These are phyloP conservation scores for Loris lydekkerianus DNA, from an alignment of 2,797 vertebrate genomes.

Conservation along the genomic window DNA sequence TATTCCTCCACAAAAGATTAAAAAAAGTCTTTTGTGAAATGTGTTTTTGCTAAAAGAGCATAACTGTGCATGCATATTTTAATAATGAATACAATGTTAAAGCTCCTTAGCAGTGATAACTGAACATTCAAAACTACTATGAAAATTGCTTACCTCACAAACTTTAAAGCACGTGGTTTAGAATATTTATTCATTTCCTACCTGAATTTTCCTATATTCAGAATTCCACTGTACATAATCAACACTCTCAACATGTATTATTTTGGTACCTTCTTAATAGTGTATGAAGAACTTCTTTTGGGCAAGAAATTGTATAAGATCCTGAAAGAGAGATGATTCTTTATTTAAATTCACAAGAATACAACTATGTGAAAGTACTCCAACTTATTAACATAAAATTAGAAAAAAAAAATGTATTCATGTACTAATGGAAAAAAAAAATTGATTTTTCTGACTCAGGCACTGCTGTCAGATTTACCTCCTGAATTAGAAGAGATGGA, in stretches of 20 bases:
- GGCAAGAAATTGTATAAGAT: neutral
- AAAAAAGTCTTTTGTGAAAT: slow-evolving; percentile 42
- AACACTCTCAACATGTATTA: slow-evolving; percentile 39
- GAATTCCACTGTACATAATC: neutral
- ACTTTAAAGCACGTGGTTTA: slow-evolving; percentile 52
- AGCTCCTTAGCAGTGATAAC: slow-evolving; percentile 47
- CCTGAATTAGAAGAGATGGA: slow-evolving; percentile 96
- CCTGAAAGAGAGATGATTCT: slow-evolving; percentile 29
- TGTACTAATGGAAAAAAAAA: slow-evolving; percentile 51
- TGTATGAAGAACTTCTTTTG: slow-evolving; percentile 52
- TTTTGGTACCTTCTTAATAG: slow-evolving; percentile 52
- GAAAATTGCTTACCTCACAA: slow-evolving; percentile 47
- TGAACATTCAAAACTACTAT: slow-evolving; percentile 53
- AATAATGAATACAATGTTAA: slow-evolving; percentile 61
- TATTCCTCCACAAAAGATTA: slow-evolving; percentile 32
- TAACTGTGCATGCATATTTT: slow-evolving; percentile 50
- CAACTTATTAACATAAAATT: slow-evolving; percentile 57
- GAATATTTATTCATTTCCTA: slow-evolving; percentile 59
- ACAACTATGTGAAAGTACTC: neutral
- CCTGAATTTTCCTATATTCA: neutral
- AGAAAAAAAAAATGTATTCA: neutral
- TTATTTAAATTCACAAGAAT: slow-evolving; percentile 57
- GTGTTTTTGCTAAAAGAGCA: slow-evolving; percentile 5
- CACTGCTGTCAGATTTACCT: slow-evolving; percentile 97
- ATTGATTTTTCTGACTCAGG: slow-evolving; percentile 88